These are phyloP conservation scores for Microctonus aethiopoides DNA, from an alignment of 2,888 invertebrate genomes.

Conservation along the genomic window DNA sequence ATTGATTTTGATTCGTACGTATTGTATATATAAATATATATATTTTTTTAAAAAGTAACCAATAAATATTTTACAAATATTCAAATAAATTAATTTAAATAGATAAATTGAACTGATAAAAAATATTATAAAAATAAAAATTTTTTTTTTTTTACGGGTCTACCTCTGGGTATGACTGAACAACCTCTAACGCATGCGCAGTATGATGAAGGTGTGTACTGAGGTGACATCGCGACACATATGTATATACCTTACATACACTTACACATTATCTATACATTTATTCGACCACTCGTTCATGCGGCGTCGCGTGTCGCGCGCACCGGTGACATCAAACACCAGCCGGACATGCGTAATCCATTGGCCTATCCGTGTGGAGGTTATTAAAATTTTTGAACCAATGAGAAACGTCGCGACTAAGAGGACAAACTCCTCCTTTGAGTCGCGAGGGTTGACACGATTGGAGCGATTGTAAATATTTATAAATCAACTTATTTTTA, in stretches of 20 bases:
- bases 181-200: constrained; percentile 16
- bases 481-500: too few relatives aligned
- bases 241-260: constrained; percentile 6
- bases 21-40: background rate
- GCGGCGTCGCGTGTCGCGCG: constrained; percentile 42
- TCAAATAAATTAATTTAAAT: too few relatives aligned
- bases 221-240: constrained; percentile 15
- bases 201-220: constrained; percentile 34
- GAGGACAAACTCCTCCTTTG: constrained; percentile 36
- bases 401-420: constrained; percentile 50
- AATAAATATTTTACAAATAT: too few relatives aligned
- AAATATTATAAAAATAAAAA: too few relatives aligned
- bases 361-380: constrained; percentile 60
- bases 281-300: constrained; percentile 15
- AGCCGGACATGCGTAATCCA: constrained; percentile 64
- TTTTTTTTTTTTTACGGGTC: too few relatives aligned
- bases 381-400: constrained; percentile 65
- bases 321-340: constrained; percentile 56
- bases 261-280: background rate
- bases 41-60: background rate
- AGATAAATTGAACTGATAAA: too few relatives aligned
- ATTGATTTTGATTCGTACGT: background rate
- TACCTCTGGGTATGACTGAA: too few relatives aligned
- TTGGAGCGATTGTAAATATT: background rate
- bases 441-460: constrained; percentile 24